Base-by-base conservation (phyloP, 2,888 invertebrate genomes). In the Athalia circularis region DNA sequence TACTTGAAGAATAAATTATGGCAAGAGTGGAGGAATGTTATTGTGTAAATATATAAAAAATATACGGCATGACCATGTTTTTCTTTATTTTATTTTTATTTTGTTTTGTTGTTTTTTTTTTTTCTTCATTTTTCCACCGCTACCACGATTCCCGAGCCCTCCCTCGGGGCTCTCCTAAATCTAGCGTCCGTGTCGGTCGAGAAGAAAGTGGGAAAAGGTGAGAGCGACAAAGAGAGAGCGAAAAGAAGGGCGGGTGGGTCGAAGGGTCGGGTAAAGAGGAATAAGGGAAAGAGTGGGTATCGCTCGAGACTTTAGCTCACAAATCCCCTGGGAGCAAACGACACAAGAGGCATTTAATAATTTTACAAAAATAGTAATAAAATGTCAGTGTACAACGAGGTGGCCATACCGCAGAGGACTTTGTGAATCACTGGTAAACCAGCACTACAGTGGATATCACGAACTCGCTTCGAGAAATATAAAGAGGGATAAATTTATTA, bases 81-180 rank as follows among this genome's bases (percentile, higher is more conserved):
- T 54, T 7, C n/a, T n/a, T 54, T 64, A 15, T 29, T 29, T 29
- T 52, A 29, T 68, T 54, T 43, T 43, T 52, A 52, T 52, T 52
- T n/a, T n/a, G n/a, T n/a, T n/a, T n/a, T n/a, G n/a, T 29, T 52
- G 9, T 68, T 54, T 43, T 43, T 52, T 15, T 52, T 52, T 59
- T 54, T 29, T 52, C 29, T 61, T 61, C 43, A 9, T 45, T 43
- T 29, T 57, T 70, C 57, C 72, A 4, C 11, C 47, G 45, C 59
- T 13, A 11, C 13, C 45, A 13, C 13, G 9, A 57, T 9, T 47
- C 29, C 47, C 45, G 13, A 59, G 57, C 45, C 72, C 52, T 57
- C 52, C n/a, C 72, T 52, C 72, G n/a, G 52, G 72, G 72, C 72
- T 57, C 59, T 72, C 57, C 72, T 72, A 72, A 72, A 72, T 72